Conservation (phyloP, 2,888 invertebrate genomes). For the Ennomos fuscantarius region DNA sequence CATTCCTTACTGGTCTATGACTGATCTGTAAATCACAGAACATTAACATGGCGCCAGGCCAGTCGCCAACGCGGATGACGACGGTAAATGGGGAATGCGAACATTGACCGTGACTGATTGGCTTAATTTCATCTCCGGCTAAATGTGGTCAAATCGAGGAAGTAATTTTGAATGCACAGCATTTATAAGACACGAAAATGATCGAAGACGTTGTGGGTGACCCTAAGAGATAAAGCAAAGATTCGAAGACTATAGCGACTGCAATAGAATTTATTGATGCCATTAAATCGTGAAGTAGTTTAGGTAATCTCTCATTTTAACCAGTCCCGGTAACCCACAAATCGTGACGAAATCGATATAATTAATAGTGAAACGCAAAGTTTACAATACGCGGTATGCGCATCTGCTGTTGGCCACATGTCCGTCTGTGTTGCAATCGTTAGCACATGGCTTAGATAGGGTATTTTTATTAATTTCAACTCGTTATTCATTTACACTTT, state of each 20-base stretch:
- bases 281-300: no score
- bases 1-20: constrained; percentile 15
- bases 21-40: constrained; percentile 36
- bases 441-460: constrained; percentile 36
- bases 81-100: constrained; percentile 44
- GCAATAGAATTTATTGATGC: no score
- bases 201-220: no score
- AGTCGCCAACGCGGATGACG: constrained; percentile 39
- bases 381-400: constrained; percentile 35
- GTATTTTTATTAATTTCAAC: constrained; percentile 28
- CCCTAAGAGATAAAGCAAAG: no score
- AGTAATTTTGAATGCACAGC: no score
- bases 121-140: constrained; percentile 29
- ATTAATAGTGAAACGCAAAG: constrained; percentile 30
- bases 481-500: constrained; percentile 12
- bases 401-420: constrained; percentile 40
- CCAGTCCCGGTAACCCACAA: constrained; percentile 30
- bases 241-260: no score
- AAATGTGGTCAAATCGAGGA: no score
- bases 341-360: constrained; percentile 35
- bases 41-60: constrained; percentile 69
- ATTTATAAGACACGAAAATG: no score
- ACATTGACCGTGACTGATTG: constrained; percentile 65
- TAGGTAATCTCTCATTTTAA: constrained; percentile 1
- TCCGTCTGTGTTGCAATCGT: constrained; percentile 35